Base-by-base conservation (phyloP, 37 sponge, comb jelly and placozoan genomes). In the Agelas oroides region DNA sequence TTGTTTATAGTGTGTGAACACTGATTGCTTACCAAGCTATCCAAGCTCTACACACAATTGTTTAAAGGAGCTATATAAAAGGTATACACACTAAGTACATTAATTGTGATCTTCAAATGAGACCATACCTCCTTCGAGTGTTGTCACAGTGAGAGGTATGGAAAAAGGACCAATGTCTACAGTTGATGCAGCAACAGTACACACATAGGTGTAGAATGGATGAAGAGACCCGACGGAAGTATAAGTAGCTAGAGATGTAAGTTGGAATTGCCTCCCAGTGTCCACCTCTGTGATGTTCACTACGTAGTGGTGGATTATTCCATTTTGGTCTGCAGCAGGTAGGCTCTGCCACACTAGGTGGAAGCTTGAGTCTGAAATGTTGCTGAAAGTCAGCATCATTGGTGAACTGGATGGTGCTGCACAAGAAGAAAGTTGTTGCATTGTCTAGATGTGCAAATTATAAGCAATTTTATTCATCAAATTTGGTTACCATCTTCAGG, bases 401-500 rank as follows among this genome's bases (percentile, higher is more conserved):
- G 68, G 68, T 28, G 68, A 8, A 67, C 19, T 34, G 32, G 33
- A 19, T 2, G 68, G 68, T 32, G 32, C 68, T 67, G 68, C 11
- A 30, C 8, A 67, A 5, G n/a, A 61, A 61, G 46, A 46, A 46
- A 8, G 46, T 8, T 8, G 46, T 8, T 46, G 46, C 32, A 18
- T 64, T 64, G 25, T 64, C 12, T 28, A 27, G 5, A 27, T 27
- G 62, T 25, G 27, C 18, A 18, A 18, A 61, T 13, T 2, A 14
- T 6, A 25, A 27, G 5, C 11, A 27, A 3, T 27, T 11, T 61
- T 61, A 5, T 25, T 61, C 11, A 27, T 31, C 31, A 19, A 3
- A 30, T 33, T 38, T 38, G 39, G 33, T 67, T 31, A 67, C 68
- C 68, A 67, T 67, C 68, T 67, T 67, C 68, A 13, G 32, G 68